Percentiles rank a stretch among this genome's conserved stretches.
Conservation (phyloP, 2,113 vertebrate genomes). For the Myiagra hebetior region DNA sequence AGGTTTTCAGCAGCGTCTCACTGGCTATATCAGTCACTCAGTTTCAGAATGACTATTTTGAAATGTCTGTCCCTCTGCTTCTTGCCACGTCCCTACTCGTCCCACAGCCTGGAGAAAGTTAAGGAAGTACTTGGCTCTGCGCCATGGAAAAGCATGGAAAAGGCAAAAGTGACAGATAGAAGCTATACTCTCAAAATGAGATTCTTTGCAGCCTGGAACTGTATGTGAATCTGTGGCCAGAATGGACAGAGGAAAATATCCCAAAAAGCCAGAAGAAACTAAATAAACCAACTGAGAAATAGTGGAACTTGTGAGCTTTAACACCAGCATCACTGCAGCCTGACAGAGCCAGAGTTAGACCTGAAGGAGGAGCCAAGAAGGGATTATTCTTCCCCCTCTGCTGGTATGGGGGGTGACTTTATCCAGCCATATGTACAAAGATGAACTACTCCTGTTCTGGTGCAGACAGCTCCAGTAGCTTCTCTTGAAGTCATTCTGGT, state of each 20-base stretch:
- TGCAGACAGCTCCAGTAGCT: neutral
- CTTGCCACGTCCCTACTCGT: neutral
- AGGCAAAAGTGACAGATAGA: neutral
- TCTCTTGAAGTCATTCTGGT: neutral
- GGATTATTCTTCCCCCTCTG: neutral
- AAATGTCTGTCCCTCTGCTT: neutral
- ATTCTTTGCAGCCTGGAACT: neutral
- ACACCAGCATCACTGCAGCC: neutral
- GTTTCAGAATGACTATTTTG: neutral
- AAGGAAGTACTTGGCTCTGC: neutral
- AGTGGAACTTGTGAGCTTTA: neutral
- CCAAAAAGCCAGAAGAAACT: neutral
- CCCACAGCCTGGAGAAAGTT: neutral
- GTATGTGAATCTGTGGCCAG: neutral
- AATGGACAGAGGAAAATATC: neutral
- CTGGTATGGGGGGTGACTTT: neutral
- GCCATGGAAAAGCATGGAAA: neutral
- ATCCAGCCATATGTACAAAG: fast-evolving
- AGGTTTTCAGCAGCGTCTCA: neutral
- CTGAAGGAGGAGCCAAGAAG: neutral
- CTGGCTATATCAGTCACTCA: neutral
- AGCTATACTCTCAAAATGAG: neutral
- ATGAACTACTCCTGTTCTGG: neutral
- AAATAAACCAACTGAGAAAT: neutral
- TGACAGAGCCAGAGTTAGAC: neutral